Evolutionary conservation across 2,113 vertebrate genomes (phyloP).

Genomic region (Ctenodactylus gundi): DNA sequence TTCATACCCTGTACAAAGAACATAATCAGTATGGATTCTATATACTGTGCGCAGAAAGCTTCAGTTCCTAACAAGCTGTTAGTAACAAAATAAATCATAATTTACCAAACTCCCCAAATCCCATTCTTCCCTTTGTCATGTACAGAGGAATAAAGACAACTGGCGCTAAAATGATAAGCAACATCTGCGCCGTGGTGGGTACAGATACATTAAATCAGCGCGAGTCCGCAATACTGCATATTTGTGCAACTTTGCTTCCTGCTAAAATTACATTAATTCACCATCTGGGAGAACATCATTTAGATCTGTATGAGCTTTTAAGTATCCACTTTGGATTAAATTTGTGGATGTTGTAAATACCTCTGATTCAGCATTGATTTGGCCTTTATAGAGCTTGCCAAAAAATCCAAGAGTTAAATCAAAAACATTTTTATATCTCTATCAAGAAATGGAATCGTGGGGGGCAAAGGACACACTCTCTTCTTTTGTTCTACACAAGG

Average conservation of each 20-base stretch:
- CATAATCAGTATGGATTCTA: constrained; percentile 60
- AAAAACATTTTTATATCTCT: constrained; percentile 81
- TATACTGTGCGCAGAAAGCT: constrained; percentile 45
- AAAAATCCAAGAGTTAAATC: constrained; percentile 84
- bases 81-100: constrained; percentile 47
- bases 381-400: constrained; percentile 83
- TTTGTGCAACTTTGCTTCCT: constrained; percentile 88
- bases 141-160: constrained; percentile 81
- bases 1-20: constrained; percentile 88
- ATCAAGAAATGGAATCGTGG: constrained; percentile 78
- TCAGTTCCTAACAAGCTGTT: constrained; percentile 38
- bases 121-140: constrained; percentile 75
- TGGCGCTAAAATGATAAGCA: constrained; percentile 81
- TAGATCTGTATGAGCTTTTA: constrained; percentile 86
- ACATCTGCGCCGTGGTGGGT: constrained; percentile 84
- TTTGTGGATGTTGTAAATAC: constrained; percentile 87
- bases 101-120: constrained; percentile 73
- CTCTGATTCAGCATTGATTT: constrained; percentile 88
- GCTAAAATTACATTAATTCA: constrained; percentile 89
- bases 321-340: constrained; percentile 88
- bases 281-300: constrained; percentile 88
- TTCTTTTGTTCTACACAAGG: constrained; percentile 31
- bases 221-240: constrained; percentile 83
- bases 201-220: constrained; percentile 84
- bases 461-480: constrained; percentile 46